These are phyloP conservation scores for Aphodius sticticus DNA, from an alignment of 2,888 invertebrate species.

Conservation along the genomic window DNA sequence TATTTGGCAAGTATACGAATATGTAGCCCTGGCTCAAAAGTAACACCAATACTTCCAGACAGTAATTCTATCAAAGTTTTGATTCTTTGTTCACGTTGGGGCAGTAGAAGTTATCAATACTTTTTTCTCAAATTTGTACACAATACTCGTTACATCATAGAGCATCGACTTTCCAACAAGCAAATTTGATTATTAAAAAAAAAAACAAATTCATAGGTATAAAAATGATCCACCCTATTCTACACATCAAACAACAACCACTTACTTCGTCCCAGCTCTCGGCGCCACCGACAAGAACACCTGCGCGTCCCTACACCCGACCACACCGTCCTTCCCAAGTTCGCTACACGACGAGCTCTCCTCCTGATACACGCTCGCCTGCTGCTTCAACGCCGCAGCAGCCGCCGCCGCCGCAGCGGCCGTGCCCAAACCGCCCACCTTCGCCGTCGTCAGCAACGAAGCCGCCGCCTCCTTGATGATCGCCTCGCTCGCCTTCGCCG, in stretches of 20 bases:
- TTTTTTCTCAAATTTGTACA: too few species aligned
- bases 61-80: too few species aligned
- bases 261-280: slow-evolving; percentile 52
- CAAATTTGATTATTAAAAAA: too few species aligned
- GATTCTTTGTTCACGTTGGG: too few species aligned
- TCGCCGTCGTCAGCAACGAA: slow-evolving; percentile 53
- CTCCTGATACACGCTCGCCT: slow-evolving; percentile 50
- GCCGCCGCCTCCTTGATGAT: slow-evolving; percentile 37
- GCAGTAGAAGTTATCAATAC: too few species aligned
- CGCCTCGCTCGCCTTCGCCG: slow-evolving; percentile 47
- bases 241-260: slow-evolving; percentile 34
- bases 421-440: slow-evolving; percentile 54
- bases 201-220: too few species aligned
- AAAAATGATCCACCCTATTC: too few species aligned
- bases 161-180: too few species aligned
- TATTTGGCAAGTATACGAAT: too few species aligned
- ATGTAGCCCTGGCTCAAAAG: too few species aligned
- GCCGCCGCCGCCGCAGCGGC: slow-evolving; percentile 54
- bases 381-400: slow-evolving; percentile 44
- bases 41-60: too few species aligned
- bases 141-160: too few species aligned
- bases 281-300: slow-evolving; percentile 55
- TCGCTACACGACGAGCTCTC: slow-evolving; percentile 61
- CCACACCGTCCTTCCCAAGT: slow-evolving; percentile 57
- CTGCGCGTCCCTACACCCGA: slow-evolving; percentile 52